phyloP scores from a whole-genome alignment of 2,888 invertebrate species.

The Oscheius sp. region DNA sequence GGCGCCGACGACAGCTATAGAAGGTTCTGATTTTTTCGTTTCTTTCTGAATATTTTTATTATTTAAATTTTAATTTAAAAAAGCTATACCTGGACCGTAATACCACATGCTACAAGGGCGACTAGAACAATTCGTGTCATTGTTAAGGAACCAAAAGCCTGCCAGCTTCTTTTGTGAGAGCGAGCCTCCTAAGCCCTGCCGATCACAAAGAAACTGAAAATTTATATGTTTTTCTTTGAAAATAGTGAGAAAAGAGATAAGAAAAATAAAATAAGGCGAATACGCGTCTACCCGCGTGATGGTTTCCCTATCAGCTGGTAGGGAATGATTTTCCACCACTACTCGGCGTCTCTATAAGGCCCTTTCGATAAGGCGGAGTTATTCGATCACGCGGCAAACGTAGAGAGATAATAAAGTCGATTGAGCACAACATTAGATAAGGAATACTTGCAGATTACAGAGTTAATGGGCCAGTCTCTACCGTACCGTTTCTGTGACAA shows the following conservation, averaged over 20 bases:
- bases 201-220: conserved; percentile 25
- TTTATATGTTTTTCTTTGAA: not conserved
- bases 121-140: conserved; percentile 47
- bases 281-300: conserved; percentile 19
- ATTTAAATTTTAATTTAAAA: not conserved
- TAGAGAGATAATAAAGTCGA: not conserved
- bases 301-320: conserved; percentile 23
- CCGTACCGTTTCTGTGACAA: too few relatives aligned
- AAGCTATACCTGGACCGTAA: conserved; percentile 45
- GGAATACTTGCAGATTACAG: not conserved
- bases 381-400: conserved; percentile 16
- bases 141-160: conserved; percentile 14
- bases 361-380: conserved; percentile 19
- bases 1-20: conserved; percentile 58
- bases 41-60: conserved; percentile 41
- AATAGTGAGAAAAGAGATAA: not conserved
- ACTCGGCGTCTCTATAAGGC: conserved; percentile 16
- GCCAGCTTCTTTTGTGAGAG: conserved; percentile 22
- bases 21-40: conserved; percentile 42
- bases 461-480: too few relatives aligned
- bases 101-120: conserved; percentile 52
- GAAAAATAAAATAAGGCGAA: not conserved
- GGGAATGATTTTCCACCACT: not conserved
- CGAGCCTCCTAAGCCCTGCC: conserved; percentile 22
- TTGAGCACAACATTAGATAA: not conserved